Conservation (phyloP, 2,113 vertebrate species). For the Ochotona princeps region DNA sequence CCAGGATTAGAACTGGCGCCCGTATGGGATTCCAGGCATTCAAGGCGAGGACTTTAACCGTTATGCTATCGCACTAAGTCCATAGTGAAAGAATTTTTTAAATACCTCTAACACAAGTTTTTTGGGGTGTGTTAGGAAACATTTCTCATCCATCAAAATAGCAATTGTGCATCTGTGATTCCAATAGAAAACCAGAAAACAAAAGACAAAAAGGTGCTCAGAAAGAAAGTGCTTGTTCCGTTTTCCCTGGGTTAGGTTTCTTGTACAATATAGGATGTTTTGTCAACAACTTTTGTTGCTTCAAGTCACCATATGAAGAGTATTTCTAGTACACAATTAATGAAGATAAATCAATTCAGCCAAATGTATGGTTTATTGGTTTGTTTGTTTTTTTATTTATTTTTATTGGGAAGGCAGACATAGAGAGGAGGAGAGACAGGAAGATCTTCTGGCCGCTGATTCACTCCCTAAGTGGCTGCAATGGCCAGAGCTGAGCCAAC, state of each 20-base stretch:
- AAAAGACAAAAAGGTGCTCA: neutral
- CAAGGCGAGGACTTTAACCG: no score
- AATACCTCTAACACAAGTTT: slow-evolving; percentile 25
- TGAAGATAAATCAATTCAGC: neutral
- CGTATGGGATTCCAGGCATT: no score
- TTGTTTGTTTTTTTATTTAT: no score
- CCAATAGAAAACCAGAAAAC: neutral
- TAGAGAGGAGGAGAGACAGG: no score
- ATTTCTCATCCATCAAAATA: slow-evolving; percentile 56
- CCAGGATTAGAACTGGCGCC: no score
- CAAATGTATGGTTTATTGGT: no score
- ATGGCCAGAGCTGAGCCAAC: no score
- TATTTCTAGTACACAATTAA: neutral
- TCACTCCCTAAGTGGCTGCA: no score
- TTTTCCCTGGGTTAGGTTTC: slow-evolving; percentile 44
- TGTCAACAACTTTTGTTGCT: slow-evolving; percentile 42
- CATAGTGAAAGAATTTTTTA: slow-evolving; percentile 52
- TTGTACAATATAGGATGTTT: slow-evolving; percentile 12
- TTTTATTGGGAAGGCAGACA: no score
- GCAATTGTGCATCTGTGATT: neutral
- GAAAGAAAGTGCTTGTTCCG: slow-evolving; percentile 7
- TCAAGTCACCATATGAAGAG: slow-evolving; percentile 20
- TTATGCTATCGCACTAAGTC: no score
- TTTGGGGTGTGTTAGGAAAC: neutral
- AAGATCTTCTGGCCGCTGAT: no score